Base-by-base conservation (phyloP, 2,113 vertebrate genomes). In the Oncorhynchus mykiss region DNA sequence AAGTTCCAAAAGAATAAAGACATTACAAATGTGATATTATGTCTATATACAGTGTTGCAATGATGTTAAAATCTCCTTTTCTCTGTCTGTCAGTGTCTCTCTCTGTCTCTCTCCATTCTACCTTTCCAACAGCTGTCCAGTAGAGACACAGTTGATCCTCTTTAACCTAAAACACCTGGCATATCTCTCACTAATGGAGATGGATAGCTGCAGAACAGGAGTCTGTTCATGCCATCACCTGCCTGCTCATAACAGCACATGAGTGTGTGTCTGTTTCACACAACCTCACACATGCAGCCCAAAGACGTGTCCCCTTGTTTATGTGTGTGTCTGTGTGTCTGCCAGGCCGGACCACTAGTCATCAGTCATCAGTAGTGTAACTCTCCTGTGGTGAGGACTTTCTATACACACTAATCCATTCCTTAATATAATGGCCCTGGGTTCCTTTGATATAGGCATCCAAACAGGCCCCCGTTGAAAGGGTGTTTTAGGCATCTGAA, bases 401-500 rank as follows among this genome's bases (percentile, higher is more conserved):
- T 18, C 65, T 65, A 70, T 54, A 48, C 24, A 39, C 49, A 76
- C 62, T 76, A 72, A 82, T 80, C 78, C 68, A 67, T 48, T 77
- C 80, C 82, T 82, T 80, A 65, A 59, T 80, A 76, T 80, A 76
- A 75, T 83, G 20, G 68, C 70, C 81, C 74, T 77, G 59, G 31
- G 60, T 62, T n/a, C 71, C 76, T 79, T 86, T 79, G 70, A 70
- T 80, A 82, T 72, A 11, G 13, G 54, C 39, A 49, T 66, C 72
- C 67, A 59, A 67, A 75, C 69, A 78, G 34, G 16, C 68, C 77
- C 68, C 70, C 78, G 75, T 74, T 75, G 77, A 80, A 83, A 66
- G 31, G 27, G 2, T 27, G 27, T 27, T 27, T 27, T 27, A 27
- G 27, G 27, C 27, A 27, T 27, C 27, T 27, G 27, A 27, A 27